Conservation (phyloP, 2,113 vertebrate genomes). For the Taurulus bubalis region DNA sequence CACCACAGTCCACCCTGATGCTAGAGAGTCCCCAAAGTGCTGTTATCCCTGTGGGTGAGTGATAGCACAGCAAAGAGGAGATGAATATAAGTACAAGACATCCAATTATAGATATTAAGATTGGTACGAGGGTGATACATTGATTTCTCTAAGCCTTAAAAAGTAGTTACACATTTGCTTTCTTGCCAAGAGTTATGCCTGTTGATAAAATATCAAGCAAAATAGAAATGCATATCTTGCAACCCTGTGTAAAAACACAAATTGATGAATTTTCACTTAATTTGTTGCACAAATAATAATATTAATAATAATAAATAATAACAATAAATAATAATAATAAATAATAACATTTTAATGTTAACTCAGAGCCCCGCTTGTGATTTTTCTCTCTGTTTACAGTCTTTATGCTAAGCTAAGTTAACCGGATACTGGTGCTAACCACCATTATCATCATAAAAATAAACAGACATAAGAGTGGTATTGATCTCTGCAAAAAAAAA, state of each 20-base stretch:
- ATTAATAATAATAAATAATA: too few relatives aligned
- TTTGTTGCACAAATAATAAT: not conserved
- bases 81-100: not conserved
- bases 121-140: not conserved
- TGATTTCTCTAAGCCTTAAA: not conserved
- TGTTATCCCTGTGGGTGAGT: slow-evolving; percentile 92
- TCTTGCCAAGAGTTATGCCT: not conserved
- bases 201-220: too few relatives aligned
- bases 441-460: not conserved
- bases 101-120: not conserved
- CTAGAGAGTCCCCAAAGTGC: slow-evolving; percentile 90
- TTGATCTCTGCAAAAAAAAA: not conserved
- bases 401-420: not conserved
- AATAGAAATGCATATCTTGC: not conserved
- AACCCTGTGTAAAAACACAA: not conserved
- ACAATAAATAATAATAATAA: too few relatives aligned
- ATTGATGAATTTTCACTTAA: not conserved
- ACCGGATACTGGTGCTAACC: not conserved
- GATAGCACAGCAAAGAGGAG: not conserved
- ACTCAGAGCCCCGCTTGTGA: not conserved
- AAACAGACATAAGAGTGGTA: not conserved
- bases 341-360: not conserved
- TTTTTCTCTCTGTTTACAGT: not conserved
- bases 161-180: not conserved
- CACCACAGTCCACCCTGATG: slow-evolving; percentile 89